A percentile compares a stretch with the other conserved stretches of the same genome.
Conservation (phyloP, 2,113 vertebrate species). For the Propithecus coquereli region DNA sequence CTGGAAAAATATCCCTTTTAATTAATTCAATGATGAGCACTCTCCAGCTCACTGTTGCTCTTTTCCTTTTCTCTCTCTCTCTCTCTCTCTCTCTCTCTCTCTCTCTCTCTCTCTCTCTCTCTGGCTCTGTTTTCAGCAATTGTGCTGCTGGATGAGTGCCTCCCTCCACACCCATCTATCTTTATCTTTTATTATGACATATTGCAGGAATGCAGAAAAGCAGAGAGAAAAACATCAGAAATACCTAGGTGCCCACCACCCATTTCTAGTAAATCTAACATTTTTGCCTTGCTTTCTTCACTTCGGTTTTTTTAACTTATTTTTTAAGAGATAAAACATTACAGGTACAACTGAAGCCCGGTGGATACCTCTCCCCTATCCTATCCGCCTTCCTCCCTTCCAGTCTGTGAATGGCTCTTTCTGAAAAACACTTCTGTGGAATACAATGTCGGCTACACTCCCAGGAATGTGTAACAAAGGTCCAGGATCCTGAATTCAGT, state of each 20-base stretch:
- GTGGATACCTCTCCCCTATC: background rate
- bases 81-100: background rate
- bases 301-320: background rate
- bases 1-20: slow-evolving; percentile 25
- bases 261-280: background rate
- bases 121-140: slow-evolving; percentile 15
- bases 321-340: slow-evolving; percentile 12
- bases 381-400: background rate
- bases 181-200: slow-evolving; percentile 24
- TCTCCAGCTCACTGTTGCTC: background rate
- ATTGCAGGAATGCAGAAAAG: background rate
- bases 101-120: background rate
- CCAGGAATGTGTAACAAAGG: background rate
- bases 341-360: background rate
- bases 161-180: background rate
- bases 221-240: background rate
- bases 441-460: background rate
- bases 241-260: background rate
- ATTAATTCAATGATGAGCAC: slow-evolving; percentile 17
- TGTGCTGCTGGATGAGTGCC: background rate
- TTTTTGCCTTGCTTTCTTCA: slow-evolving; percentile 7
- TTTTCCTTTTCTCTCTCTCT: background rate
- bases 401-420: background rate
- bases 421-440: background rate
- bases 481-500: background rate